Conservation (phyloP, 1,140 invertebrate species). For the Acromyrmex charruanus region DNA sequence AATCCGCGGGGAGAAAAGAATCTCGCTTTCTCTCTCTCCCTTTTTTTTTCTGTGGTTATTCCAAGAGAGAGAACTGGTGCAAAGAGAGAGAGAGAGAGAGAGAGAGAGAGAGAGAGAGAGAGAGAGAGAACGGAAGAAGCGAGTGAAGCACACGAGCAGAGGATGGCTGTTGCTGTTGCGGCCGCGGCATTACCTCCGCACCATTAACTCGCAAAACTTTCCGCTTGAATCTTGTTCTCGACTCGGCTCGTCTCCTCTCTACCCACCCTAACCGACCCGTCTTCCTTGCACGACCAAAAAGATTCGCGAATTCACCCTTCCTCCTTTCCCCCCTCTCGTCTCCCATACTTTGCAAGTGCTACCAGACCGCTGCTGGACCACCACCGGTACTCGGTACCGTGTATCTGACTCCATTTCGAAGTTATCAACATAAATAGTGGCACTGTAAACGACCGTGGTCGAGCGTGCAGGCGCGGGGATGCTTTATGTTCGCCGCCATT, state of each 20-base stretch:
- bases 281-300: constrained; percentile 78
- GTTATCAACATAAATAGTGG: constrained; percentile 84
- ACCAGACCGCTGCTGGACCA: constrained; percentile 75
- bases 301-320: constrained; percentile 70
- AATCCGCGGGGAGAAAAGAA: constrained; percentile 31
- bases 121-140: constrained; percentile 70
- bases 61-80: constrained; percentile 56
- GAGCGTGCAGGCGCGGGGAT: constrained; percentile 64
- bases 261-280: constrained; percentile 45
- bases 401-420: constrained; percentile 81
- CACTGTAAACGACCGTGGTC: constrained; percentile 76
- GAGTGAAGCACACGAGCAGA: constrained; percentile 59
- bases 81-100: constrained; percentile 65
- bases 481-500: constrained; percentile 75
- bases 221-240: constrained; percentile 86
- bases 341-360: constrained; percentile 82
- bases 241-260: constrained; percentile 76
- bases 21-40: constrained; percentile 33
- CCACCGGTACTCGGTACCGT: constrained; percentile 74
- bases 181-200: constrained; percentile 84
- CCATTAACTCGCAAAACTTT: constrained; percentile 87
- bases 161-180: constrained; percentile 85
- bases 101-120: constrained; percentile 67
- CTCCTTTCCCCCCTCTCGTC: too few relatives aligned
- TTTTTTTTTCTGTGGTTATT: constrained; percentile 39